Base-by-base conservation (phyloP, 2,113 vertebrate genomes). In the Leptocoma aspasia region DNA sequence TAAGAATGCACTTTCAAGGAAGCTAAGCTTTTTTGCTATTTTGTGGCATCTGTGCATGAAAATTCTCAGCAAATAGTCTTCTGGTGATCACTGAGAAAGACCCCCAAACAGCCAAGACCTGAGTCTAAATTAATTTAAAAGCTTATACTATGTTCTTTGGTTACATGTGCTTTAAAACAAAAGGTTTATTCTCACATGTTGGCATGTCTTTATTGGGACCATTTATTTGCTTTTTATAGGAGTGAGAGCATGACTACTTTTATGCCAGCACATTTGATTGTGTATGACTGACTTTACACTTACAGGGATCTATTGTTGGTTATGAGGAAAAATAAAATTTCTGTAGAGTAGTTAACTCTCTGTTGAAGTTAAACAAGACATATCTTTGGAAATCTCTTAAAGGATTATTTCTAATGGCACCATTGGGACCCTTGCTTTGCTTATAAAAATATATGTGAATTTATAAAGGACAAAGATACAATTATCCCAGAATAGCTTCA, bases 181-280 rank as follows among this genome's bases (percentile, higher is more conserved):
- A 94, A 85, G 49, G n/a, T 72, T 95, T 92, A 92, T 97, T 97
- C 89, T 95, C 88, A 18, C 37, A 35, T 42, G 47, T 80, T 95
- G 73, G 68, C 28, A 59, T 80, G 49, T 71, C 70, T 90, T 93
- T 90, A 87, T 69, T 93, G 71, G 72, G 61, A 93, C 54, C 30
- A 54, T 80, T 90, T 90, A 82, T 82, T 94, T 95, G 59, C 26
- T 95, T 95, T 96, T 96, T 91, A 94, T 91, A 85, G 57, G 56
- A 87, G 78, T 92, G 66, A 94, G 33, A 92, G 90, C 75, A 93
- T 86, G 57, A 73, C 30, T 91, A 28, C 59, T 82, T 94, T 77
- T 54, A 81, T 82, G 57, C 84, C 61, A 94, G 45, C 30, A 52
- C 57, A 75, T 94, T 88, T 94, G 89, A 93, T 82, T 96, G 73